A percentile compares a stretch with the other conserved stretches of the same genome.
These are phyloP conservation scores for Zaprionus taronus DNA, from an alignment of 1,140 invertebrate species.

Conservation along the genomic window DNA sequence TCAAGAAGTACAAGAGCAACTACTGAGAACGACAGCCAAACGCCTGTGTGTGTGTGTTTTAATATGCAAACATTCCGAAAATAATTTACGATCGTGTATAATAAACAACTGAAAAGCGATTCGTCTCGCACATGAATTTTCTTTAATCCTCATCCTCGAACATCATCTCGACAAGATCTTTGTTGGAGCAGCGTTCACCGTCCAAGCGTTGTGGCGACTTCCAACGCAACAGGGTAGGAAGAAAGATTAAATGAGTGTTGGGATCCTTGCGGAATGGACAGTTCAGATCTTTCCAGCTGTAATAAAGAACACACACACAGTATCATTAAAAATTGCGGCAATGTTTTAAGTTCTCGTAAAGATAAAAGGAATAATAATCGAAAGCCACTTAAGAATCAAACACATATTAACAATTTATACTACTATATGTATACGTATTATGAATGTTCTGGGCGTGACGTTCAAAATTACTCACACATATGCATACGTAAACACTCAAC, in stretches of 20 bases:
- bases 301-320: conserved; percentile 76
- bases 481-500: not conserved
- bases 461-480: conserved; percentile 2
- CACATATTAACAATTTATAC: not conserved
- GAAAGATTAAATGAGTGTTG: conserved; percentile 88
- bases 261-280: conserved; percentile 90
- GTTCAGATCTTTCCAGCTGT: conserved; percentile 90
- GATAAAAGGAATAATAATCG: conserved; percentile 24
- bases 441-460: conserved; percentile 45
- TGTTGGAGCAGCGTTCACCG: conserved; percentile 88
- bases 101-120: conserved; percentile 6
- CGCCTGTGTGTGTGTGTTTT: conserved; percentile 31
- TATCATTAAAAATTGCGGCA: conserved; percentile 36
- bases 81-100: conserved; percentile 30
- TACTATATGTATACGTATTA: conserved; percentile 36
- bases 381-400: conserved; percentile 19
- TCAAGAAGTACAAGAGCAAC: conserved; percentile 99
- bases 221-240: conserved; percentile 91
- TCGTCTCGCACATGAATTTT: not conserved
- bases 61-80: conserved; percentile 49
- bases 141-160: conserved; percentile 79
- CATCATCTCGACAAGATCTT: conserved; percentile 87
- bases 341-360: conserved; percentile 30
- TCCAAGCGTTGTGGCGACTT: conserved; percentile 89
- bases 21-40: conserved; percentile 85